phyloP scores from a whole-genome alignment of 2,888 invertebrate species.

The Agrotis exclamationis region DNA sequence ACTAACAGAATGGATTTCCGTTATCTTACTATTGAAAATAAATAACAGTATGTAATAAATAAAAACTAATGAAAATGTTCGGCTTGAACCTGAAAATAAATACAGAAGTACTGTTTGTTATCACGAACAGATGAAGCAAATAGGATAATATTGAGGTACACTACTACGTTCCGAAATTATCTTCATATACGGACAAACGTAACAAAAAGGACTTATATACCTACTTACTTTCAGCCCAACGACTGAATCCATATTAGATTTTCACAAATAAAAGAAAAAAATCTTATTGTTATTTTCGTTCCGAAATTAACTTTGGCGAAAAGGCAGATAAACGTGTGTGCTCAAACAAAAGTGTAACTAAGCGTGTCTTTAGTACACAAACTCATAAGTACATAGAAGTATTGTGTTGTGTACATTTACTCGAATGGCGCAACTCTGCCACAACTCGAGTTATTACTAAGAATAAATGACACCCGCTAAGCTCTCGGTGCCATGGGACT shows the following conservation, averaged over 20 bases:
- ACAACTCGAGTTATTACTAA: constrained; percentile 60
- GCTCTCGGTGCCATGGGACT: constrained; percentile 46
- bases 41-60: too few species aligned
- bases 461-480: constrained; percentile 55
- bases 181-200: constrained; percentile 33
- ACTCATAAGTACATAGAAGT: constrained; percentile 49
- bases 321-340: constrained; percentile 54
- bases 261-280: constrained; percentile 44
- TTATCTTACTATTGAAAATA: too few species aligned
- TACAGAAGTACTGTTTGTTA: constrained; percentile 20
- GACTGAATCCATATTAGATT: constrained; percentile 50
- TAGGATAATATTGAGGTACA: constrained; percentile 21
- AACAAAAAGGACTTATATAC: constrained; percentile 46
- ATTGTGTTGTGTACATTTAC: constrained; percentile 53
- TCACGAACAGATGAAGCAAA: constrained; percentile 34
- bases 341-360: constrained; percentile 56
- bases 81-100: neutral
- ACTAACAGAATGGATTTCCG: too few species aligned
- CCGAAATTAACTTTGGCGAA: constrained; percentile 55
- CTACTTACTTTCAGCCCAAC: constrained; percentile 28
- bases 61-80: constrained; percentile 13
- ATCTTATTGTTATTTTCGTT: constrained; percentile 42
- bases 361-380: constrained; percentile 51
- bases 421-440: constrained; percentile 50
- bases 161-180: constrained; percentile 29